phyloP scores from a whole-genome alignment of 2,797 vertebrate genomes.

The Aphelocoma californica region DNA sequence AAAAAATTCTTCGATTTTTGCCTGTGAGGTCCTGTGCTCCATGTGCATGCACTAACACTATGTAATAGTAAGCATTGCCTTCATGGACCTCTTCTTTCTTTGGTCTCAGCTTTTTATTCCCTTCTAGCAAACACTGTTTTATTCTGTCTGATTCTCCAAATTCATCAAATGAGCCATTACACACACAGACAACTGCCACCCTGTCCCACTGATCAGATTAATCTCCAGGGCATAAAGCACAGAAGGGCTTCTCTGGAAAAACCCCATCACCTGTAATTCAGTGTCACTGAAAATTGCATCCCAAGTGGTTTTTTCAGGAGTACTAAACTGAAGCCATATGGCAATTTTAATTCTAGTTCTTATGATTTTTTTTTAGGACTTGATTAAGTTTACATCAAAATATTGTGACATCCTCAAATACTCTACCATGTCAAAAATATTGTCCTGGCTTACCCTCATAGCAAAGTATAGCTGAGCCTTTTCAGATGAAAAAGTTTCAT shows the following conservation, averaged over 20 bases:
- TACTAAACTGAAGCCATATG: not conserved
- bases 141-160: not conserved
- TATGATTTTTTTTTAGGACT: not conserved
- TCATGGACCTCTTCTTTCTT: not conserved
- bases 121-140: not conserved
- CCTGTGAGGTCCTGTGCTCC: not conserved
- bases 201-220: not conserved
- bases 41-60: not conserved
- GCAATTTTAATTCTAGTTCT: not conserved
- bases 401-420: not conserved
- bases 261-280: not conserved
- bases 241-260: not conserved
- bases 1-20: not conserved
- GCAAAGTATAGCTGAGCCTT: not conserved
- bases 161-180: not conserved
- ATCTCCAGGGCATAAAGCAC: not conserved
- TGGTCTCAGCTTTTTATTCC: not conserved
- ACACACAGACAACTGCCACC: not conserved
- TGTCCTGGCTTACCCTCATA: not conserved
- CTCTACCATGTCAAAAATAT: not conserved
- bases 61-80: not conserved
- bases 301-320: not conserved
- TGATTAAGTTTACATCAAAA: not conserved
- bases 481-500: not conserved
- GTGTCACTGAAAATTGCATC: not conserved